A percentile compares a stretch with the other conserved stretches of the same genome.
phyloP scores from a whole-genome alignment of 2,113 vertebrate genomes.

The Oncorhynchus kisutch region DNA sequence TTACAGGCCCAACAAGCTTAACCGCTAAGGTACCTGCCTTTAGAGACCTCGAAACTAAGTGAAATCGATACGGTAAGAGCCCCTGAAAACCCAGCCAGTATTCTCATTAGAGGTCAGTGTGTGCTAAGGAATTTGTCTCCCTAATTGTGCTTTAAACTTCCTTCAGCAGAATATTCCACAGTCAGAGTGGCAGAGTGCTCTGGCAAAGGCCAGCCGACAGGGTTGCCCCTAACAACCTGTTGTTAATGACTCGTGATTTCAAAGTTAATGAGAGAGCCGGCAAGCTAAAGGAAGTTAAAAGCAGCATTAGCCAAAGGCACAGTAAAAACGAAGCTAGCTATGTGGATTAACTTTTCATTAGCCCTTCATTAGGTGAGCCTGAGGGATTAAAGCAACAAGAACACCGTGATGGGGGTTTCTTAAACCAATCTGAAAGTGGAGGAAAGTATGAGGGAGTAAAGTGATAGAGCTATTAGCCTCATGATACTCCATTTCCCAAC shows the following conservation, averaged over 20 bases:
- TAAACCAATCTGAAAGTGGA: conserved; percentile 50
- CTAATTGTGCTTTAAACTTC: conserved; percentile 70
- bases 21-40: too few relatives aligned
- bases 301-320: conserved; percentile 77
- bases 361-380: conserved; percentile 74
- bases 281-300: conserved; percentile 60
- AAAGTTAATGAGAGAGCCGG: conserved; percentile 76
- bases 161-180: conserved; percentile 30
- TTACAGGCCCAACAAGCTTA: too few relatives aligned
- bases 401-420: conserved; percentile 57
- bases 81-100: conserved; percentile 63
- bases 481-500: conserved; percentile 6
- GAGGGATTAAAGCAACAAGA: conserved; percentile 68
- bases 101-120: conserved; percentile 67
- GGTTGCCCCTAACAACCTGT: conserved; percentile 70
- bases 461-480: conserved; percentile 55
- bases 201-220: conserved; percentile 51
- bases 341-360: conserved; percentile 80
- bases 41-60: conserved; percentile 28
- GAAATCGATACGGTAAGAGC: conserved; percentile 69
- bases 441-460: conserved; percentile 41
- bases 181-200: conserved; percentile 52
- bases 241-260: conserved; percentile 75
- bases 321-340: conserved; percentile 68
- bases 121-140: conserved; percentile 48